Conservation (phyloP, 2,113 vertebrate genomes). For the Triplophysa tibetana region DNA sequence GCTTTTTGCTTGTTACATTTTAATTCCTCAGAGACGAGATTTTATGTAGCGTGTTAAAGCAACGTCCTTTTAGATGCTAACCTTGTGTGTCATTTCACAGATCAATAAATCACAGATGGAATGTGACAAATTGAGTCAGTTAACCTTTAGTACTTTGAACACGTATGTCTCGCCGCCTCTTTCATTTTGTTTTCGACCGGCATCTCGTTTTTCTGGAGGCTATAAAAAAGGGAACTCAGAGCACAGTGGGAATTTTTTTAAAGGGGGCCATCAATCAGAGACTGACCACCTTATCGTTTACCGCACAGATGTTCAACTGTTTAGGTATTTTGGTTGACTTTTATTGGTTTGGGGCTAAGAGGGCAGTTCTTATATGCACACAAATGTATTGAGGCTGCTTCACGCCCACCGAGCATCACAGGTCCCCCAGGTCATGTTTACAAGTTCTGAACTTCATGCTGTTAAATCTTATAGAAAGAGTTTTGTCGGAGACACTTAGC, state of each 20-base stretch:
- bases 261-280: constrained; percentile 44
- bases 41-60: not conserved
- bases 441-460: too few species aligned
- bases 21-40: not conserved
- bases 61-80: not conserved
- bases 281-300: constrained; percentile 52
- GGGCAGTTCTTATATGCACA: constrained; percentile 2
- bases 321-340: constrained; percentile 49
- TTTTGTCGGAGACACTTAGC: too few species aligned
- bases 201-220: constrained; percentile 33
- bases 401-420: too few species aligned
- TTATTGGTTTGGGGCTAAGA: constrained; percentile 30
- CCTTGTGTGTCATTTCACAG: constrained; percentile 8
- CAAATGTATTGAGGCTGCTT: not conserved
- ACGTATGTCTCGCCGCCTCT: constrained; percentile 41
- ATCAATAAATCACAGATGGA: constrained; percentile 49
- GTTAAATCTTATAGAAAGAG: too few species aligned
- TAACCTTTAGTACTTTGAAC: constrained; percentile 64
- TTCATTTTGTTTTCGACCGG: not conserved
- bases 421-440: too few species aligned
- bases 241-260: constrained; percentile 40
- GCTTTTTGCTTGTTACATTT: too few species aligned
- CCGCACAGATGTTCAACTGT: constrained; percentile 59
- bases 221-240: constrained; percentile 7
- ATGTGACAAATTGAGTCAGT: constrained; percentile 55